Base-by-base conservation (phyloP, 1,140 invertebrate species). In the Medauroidea extradentata region DNA sequence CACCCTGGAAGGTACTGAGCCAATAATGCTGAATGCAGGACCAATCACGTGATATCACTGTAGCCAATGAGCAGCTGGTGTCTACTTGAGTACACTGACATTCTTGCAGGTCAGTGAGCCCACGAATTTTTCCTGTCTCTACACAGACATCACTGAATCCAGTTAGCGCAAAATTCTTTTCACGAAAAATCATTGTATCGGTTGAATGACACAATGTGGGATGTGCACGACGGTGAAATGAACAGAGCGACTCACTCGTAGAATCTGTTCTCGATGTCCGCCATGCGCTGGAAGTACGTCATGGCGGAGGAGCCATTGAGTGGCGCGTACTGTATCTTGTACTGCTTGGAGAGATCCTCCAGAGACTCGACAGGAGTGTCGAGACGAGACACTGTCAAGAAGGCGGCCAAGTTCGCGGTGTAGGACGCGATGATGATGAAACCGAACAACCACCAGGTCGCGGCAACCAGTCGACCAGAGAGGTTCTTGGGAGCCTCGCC, bases 381-480 rank as follows among this genome's bases (percentile, higher is more conserved):
- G 67, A 96, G 78, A 38, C 93, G 82, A 0, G 94, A 96, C 0
- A 98, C 94, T 0, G 94, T 96, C 44, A 96, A 77, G 68, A 95
- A 95, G 8, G 95, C 95, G 25, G 96, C 95, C 66, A 98, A 81
- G 76, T 98, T 98, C 7, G 96, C 96, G 0, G 96, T 98, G 74
- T 98, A 98, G 0, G 94, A 96, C n/a, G 95, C 94, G 69, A 98
- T 97, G 46, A 98, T 94, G 69, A 98, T 96, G 73, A 98, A 98
- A 2, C 94, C 94, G 75, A 98, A 98, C 3, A 98, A 75, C 96
- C 96, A 98, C 95, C 95, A 98, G 0, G 94, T 96, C 1, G 94
- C 95, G 0, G 94, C 95, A 0, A 98, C 88, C 0, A 98, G 77
- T 58, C 94, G 81, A 0, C 94, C 95, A 0, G 93, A 96, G 0